Evolutionary conservation across 1,140 invertebrate species (phyloP), one percentile per base, ranked within the genome.

Genomic region (Bombus sylvicola): DNA sequence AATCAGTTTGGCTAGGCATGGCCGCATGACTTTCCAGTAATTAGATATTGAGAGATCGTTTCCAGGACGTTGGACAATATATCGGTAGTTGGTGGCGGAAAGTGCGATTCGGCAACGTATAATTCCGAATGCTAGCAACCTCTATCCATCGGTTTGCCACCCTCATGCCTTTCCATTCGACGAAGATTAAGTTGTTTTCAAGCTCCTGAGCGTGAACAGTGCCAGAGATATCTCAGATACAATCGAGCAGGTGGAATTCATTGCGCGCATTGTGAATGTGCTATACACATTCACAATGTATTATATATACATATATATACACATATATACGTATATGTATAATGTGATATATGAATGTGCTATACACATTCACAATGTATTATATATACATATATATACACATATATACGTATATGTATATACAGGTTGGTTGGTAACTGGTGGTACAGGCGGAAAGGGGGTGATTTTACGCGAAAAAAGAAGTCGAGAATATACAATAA

Each of bases 131-230:
- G 69, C 78, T 76, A 66, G 53, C 84, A 47, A 47, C 59, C 79
- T 34, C 59, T 86, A 68, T 74, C 83, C 86, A 86, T 79, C 83
- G 62, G 87, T 84, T 73, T 82, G 53, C 66, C 64, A 28, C 25
- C 39, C 43, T 39, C 41, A 12, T 47, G 31, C 59, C 81, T 71
- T 89, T 78, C 81, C 41, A 75, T 57, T 64, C 76, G 84, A 91
- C 88, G 81, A 90, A 90, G 89, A 90, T 90, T 90, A 90, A 90
- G 83, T 83, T 86, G 80, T 90, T 90, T 88, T 83, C 79, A 72
- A 66, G 66, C 66, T 66, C 72, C n/a, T 71, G 64, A 62, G 81
- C 73, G 81, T 15, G 78, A 90, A 90, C 81, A 82, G 78, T 82
- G 69, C 47, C 66, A 62, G 39, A 81, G 78, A 82, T 90, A 89